These are phyloP conservation scores for Harmothoe impar DNA, from an alignment of 2,888 invertebrate species.

Conservation along the genomic window DNA sequence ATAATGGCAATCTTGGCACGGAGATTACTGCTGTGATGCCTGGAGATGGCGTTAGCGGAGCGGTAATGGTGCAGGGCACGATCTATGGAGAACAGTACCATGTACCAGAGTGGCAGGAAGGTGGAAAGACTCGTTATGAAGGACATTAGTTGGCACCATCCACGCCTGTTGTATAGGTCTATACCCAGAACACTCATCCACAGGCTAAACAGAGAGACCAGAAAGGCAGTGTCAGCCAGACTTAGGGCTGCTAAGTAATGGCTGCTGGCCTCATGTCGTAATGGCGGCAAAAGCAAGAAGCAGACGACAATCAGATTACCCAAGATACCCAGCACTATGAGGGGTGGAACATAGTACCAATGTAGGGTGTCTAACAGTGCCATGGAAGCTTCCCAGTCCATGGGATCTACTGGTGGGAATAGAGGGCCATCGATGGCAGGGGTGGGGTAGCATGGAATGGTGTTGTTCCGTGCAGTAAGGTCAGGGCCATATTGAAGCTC, in stretches of 20 bases:
- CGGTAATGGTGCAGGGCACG: not conserved
- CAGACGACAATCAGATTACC: not conserved
- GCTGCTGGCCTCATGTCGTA: not conserved
- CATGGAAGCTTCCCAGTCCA: not conserved
- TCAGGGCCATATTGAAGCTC: too few relatives aligned
- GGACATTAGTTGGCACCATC: conserved; percentile 43
- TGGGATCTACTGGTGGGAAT: too few relatives aligned
- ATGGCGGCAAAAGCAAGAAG: not conserved
- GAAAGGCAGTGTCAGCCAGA: conserved; percentile 6
- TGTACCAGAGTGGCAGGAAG: conserved; percentile 31
- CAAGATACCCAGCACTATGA: not conserved
- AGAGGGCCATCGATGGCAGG: too few relatives aligned
- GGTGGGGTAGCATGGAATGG: too few relatives aligned
- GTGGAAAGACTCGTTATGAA: conserved; percentile 4
- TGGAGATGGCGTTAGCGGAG: too few relatives aligned
- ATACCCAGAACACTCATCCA: conserved; percentile 19
- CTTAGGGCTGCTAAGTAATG: not conserved
- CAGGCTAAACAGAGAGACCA: not conserved
- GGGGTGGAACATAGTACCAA: not conserved
- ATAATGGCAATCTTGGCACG: not conserved
- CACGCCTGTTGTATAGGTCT: conserved; percentile 1
- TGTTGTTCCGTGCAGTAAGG: too few relatives aligned
- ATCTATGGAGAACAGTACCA: conserved; percentile 10
- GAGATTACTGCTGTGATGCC: not conserved
- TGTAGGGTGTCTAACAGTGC: not conserved